Conservation (phyloP, 1,140 invertebrate genomes). For the Pseudoatta argentina region DNA sequence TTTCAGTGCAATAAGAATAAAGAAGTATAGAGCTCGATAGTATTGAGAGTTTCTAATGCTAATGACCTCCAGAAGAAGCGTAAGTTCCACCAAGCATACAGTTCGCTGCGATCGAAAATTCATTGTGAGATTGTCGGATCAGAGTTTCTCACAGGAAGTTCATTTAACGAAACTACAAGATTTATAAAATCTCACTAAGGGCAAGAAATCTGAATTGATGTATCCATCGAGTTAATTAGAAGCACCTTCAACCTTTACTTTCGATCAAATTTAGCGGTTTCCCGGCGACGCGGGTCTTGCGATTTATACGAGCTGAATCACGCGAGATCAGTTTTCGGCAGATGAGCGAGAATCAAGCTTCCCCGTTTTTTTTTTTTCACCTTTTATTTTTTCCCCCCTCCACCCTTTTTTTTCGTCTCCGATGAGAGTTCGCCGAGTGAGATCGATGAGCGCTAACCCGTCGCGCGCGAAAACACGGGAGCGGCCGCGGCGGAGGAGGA, state of each 20-base stretch:
- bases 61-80: neutral
- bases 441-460: slow-evolving; percentile 71
- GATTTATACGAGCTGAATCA: neutral
- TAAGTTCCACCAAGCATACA: neutral
- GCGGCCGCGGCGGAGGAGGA: slow-evolving; percentile 13
- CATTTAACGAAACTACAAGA: neutral
- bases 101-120: neutral
- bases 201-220: neutral
- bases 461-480: slow-evolving; percentile 68
- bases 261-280: neutral
- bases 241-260: neutral
- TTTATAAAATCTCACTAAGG: neutral
- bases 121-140: neutral
- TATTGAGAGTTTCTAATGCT: neutral
- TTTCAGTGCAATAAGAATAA: neutral
- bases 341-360: slow-evolving; percentile 8
- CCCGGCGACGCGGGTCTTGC: neutral
- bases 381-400: neutral
- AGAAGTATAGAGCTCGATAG: neutral
- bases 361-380: neutral
- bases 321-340: slow-evolving; percentile 24
- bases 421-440: slow-evolving; percentile 32
- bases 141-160: neutral
- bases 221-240: neutral
- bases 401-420: slow-evolving; percentile 7